Conservation (phyloP, 1,140 invertebrate genomes). For the Luehdorfia chinensis region DNA sequence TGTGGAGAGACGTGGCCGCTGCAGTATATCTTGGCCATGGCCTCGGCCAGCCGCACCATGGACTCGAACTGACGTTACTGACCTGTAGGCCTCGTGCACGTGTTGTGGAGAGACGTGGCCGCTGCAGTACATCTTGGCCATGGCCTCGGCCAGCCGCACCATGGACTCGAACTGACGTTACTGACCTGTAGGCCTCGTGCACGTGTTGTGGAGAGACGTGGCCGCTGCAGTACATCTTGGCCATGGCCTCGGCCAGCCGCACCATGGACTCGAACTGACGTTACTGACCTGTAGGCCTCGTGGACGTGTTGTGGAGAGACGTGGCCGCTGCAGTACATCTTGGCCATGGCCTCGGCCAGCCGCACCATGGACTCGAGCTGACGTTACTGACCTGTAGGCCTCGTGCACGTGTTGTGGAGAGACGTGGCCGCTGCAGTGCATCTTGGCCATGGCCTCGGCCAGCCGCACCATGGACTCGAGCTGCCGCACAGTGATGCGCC, state of each 20-base stretch:
- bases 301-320: slow-evolving; percentile 92
- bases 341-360: slow-evolving; percentile 96
- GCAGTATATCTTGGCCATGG: slow-evolving; percentile 97
- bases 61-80: slow-evolving; percentile 98
- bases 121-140: slow-evolving; percentile 96
- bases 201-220: slow-evolving; percentile 91
- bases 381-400: slow-evolving; percentile 83
- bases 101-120: slow-evolving; percentile 92
- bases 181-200: too few species aligned
- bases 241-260: slow-evolving; percentile 96
- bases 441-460: slow-evolving; percentile 96
- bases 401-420: slow-evolving; percentile 93
- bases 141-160: slow-evolving; percentile 96
- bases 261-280: slow-evolving; percentile 98
- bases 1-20: slow-evolving; percentile 89
- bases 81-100: slow-evolving; percentile 93
- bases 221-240: slow-evolving; percentile 95
- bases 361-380: slow-evolving; percentile 98
- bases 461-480: slow-evolving; percentile 98
- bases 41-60: slow-evolving; percentile 97
- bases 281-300: too few species aligned
- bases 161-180: slow-evolving; percentile 98
- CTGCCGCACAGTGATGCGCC: slow-evolving; percentile 99
- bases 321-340: slow-evolving; percentile 95
- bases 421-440: slow-evolving; percentile 96